Percentiles rank a stretch among this genome's conserved stretches.
Evolutionary conservation across 2,888 invertebrate genomes (phyloP).

Genomic region (Drosophila mercatorum): DNA sequence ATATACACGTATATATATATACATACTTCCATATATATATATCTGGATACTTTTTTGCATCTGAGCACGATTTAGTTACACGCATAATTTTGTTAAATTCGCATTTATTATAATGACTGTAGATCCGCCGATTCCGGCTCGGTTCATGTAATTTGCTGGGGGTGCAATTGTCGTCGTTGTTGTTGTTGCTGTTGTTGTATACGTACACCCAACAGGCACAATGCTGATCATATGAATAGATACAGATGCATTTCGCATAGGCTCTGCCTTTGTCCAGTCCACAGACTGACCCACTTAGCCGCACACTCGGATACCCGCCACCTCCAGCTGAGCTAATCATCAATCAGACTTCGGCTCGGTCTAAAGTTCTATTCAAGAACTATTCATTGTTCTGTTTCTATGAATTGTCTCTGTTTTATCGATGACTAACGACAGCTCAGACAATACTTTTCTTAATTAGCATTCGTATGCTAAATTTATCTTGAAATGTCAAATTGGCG

Average conservation of each 20-base stretch:
- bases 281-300: constrained; percentile 17
- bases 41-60: constrained; percentile 23
- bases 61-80: constrained; percentile 68
- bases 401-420: neutral
- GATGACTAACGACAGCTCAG: neutral
- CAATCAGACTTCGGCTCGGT: constrained; percentile 10
- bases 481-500: neutral
- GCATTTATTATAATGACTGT: constrained; percentile 75
- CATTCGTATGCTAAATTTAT: neutral
- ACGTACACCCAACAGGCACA: constrained; percentile 27
- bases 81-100: constrained; percentile 78
- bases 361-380: neutral
- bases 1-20: neutral
- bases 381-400: constrained; percentile 1
- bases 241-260: constrained; percentile 25
- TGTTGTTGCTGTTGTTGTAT: neutral
- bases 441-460: constrained; percentile 15
- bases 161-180: constrained; percentile 14
- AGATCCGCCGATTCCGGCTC: constrained; percentile 54
- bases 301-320: neutral
- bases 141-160: constrained; percentile 24
- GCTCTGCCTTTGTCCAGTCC: constrained; percentile 15
- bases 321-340: constrained; percentile 2
- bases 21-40: neutral
- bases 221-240: constrained; percentile 41